Base-by-base conservation (phyloP, 2,888 invertebrate species). In the Chirona hameri region DNA sequence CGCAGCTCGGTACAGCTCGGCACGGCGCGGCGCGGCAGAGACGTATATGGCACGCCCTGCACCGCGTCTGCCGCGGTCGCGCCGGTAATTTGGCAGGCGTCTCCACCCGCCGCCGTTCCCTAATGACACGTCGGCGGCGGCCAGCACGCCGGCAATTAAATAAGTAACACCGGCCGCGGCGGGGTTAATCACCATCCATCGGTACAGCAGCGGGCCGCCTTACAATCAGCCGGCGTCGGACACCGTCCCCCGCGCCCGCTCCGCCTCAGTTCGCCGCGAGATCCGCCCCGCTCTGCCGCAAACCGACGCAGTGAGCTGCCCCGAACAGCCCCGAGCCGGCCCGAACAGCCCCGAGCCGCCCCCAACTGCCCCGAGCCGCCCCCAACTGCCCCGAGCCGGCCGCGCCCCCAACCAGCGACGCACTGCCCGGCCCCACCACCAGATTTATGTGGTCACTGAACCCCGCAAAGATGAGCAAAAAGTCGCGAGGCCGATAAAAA, bases 401-500 rank as follows among this genome's bases (percentile, higher is more conserved):
- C 48, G 48, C 15, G 15, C 52, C 52, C 3, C 46, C 52, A 12
- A 15, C 52, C 52, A 52, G 18, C 52, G 52, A 52, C 52, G 52
- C 52, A 52, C 52, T 12, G 52, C 52, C 7, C 52, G 52, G 10
- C 29, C 69, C 69, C n/a, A 29, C 29, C 69, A 29, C 9, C 39
- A 39, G 21, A 76, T 76, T 76, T 76, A 76, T 27, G 39, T 39
- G 39, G 76, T 76, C 76, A 76, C 76, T 76, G 76, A 76, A 76
- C 76, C 76, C 76, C 31, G 76, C 76, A 12, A 76, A 46, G 27
- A 46, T 46, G 24, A 39, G 76, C 76, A 76, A 76, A 76, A 76
- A 76, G 46, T 76, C 76, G 2, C 12, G 46, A 24, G 39, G 76
- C 5, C 39, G 24, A 46, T 39, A 76, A 76, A 76, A 76, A 76